Evolutionary conservation across 2,797 vertebrate species (phyloP), one percentile per base, ranked within the genome.

Genomic region (Pogonophryne albipinna): DNA sequence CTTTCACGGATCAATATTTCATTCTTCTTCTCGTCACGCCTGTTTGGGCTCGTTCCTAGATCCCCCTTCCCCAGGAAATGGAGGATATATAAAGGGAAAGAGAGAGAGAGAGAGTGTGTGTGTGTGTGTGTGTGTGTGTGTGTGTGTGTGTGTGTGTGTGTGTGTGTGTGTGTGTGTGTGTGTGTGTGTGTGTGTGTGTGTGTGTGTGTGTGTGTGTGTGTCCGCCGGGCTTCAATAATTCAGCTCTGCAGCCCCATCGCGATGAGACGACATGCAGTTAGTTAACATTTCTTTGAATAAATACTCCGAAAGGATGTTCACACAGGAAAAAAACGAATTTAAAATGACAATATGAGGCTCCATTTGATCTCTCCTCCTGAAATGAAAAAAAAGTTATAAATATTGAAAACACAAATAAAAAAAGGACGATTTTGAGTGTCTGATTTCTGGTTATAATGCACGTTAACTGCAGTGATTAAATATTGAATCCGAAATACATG

Each of bases 1-100:
- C 74, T 84, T 83, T 74, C 71, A 61, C 59, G 74, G 81, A 90
- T 94, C 76, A 85, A 87, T 92, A 79, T 93, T 92, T 91, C 65
- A 91, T 93, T 42, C 53, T 34, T 11, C 81, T 85, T 80, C 66
- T 74, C 66, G 58, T 80, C 52, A 38, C 77, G 85, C 86, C 80
- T 81, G 82, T 86, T 87, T 81, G 78, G 53, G 17, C 64, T 73
- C 52, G 41, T 71, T 82, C 77, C 56, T 68, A 60, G 83, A 90
- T 63, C 66, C 74, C 77, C 47, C 17, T 63, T 81, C 75, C 68
- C 71, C 82, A 81, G 88, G 83, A 91, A 89, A 82, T 82, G 77
- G 77, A 85, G 85, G 87, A 78, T 27, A 79, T 55, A 84, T 10
- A 62, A 46, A 71, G 69, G 45, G 61, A 1, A 62, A 46, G 52